A percentile compares a stretch with the other conserved stretches of the same genome.
Conservation (phyloP, 2,113 vertebrate genomes). For the Cyprinus carpio region DNA sequence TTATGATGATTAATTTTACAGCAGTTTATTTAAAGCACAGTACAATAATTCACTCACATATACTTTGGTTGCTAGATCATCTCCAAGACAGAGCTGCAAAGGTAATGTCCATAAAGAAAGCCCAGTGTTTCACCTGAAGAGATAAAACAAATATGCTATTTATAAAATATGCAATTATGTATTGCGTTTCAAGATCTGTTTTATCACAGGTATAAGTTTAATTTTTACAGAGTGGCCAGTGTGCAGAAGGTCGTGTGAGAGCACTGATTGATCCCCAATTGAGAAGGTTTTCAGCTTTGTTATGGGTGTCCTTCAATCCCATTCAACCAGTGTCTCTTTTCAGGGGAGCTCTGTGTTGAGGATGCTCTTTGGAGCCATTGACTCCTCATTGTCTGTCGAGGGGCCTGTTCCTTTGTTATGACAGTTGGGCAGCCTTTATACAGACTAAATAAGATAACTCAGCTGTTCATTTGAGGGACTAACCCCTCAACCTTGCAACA, state of each 20-base stretch:
- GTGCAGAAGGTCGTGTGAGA: slow-evolving; percentile 8
- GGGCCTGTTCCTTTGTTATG: slow-evolving; percentile 77
- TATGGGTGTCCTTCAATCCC: slow-evolving; percentile 59
- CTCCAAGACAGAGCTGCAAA: background rate
- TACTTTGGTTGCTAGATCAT: background rate
- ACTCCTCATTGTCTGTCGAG: slow-evolving; percentile 68
- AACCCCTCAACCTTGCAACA: slow-evolving; percentile 69
- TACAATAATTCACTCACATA: background rate
- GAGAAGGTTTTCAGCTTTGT: slow-evolving; percentile 66
- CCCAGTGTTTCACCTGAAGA: background rate
- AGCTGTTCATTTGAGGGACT: slow-evolving; percentile 80
- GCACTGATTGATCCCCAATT: slow-evolving; percentile 54
- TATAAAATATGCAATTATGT: background rate
- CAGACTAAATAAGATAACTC: slow-evolving; percentile 79
- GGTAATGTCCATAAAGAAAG: background rate
- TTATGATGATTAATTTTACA: background rate
- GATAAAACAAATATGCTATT: background rate
- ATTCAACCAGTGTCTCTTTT: slow-evolving; percentile 54
- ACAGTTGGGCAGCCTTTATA: slow-evolving; percentile 80
- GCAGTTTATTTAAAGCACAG: background rate
- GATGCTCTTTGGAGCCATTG: slow-evolving; percentile 58
- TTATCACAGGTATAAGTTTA: background rate
- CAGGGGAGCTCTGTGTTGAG: slow-evolving; percentile 53
- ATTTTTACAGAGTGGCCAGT: slow-evolving; percentile 18
- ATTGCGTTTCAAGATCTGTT: background rate